phyloP scores from a whole-genome alignment of 2,113 vertebrate genomes.

The Electrona antarctica region DNA sequence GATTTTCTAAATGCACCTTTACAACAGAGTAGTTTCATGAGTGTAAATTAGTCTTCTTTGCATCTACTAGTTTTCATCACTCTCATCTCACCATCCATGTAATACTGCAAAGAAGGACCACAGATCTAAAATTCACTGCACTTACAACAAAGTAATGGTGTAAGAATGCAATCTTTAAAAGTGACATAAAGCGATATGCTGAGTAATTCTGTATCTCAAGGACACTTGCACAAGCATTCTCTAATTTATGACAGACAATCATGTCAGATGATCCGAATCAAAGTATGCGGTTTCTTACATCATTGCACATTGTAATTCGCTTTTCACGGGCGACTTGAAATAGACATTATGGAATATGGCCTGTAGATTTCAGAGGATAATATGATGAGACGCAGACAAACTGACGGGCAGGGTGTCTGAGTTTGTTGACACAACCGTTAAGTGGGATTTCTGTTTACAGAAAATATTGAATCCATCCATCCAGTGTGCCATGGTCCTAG shows the following conservation, averaged over 20 bases:
- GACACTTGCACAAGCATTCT: slow-evolving; percentile 1
- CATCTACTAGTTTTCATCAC: background rate
- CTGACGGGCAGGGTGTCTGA: background rate
- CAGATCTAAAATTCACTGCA: background rate
- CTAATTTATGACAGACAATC: slow-evolving; percentile 26
- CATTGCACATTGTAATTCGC: slow-evolving; percentile 29
- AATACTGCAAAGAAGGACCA: background rate
- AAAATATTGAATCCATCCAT: background rate
- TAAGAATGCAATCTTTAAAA: background rate
- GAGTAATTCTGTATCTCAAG: slow-evolving; percentile 21
- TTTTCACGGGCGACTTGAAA: slow-evolving; percentile 28
- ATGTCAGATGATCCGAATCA: slow-evolving; percentile 37
- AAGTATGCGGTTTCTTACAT: slow-evolving; percentile 24
- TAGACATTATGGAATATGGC: slow-evolving; percentile 9
- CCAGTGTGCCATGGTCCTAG: background rate
- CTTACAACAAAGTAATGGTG: background rate
- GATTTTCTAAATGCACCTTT: background rate
- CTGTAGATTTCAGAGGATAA: slow-evolving; percentile 2
- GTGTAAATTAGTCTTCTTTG: too few relatives aligned
- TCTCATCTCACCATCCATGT: background rate
- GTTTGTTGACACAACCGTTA: background rate
- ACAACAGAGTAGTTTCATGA: too few relatives aligned
- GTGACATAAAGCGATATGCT: background rate
- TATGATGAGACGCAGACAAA: slow-evolving; percentile 3
- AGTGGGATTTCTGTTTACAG: background rate